A percentile compares a stretch with the other conserved stretches of the same genome.
These are phyloP conservation scores for Scortum barcoo DNA, from an alignment of 2,113 vertebrate species.

Conservation along the genomic window DNA sequence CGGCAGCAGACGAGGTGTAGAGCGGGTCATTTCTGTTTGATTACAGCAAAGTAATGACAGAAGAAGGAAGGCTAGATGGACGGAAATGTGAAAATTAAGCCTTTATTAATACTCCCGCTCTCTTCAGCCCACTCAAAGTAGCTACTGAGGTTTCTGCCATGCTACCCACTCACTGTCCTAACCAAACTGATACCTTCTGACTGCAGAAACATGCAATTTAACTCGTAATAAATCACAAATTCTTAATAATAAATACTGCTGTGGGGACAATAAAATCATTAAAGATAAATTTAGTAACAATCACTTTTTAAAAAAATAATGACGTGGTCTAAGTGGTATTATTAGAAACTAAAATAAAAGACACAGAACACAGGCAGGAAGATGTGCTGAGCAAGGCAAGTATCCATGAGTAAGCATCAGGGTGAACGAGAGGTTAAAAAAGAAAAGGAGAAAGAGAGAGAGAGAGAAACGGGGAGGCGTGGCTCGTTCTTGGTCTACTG, in stretches of 20 bases:
- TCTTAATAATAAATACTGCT: not conserved
- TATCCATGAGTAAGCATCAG: conserved; percentile 57
- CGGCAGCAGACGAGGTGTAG: conserved; percentile 75
- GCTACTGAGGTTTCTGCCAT: not conserved
- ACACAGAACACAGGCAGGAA: conserved; percentile 18
- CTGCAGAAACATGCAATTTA: not conserved
- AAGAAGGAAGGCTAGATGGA: not conserved
- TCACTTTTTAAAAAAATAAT: conserved; percentile 12
- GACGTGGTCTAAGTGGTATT: conserved; percentile 8
- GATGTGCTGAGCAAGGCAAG: conserved; percentile 57
- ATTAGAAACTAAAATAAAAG: conserved; percentile 51
- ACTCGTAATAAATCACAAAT: not conserved
- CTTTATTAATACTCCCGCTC: not conserved
- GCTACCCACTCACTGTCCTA: not conserved
- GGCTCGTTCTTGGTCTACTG: conserved; percentile 4
- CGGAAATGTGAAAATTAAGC: not conserved
- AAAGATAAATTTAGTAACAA: conserved; percentile 16
- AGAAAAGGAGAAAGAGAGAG: not conserved
- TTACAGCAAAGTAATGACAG: not conserved
- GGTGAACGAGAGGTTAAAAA: conserved; percentile 56
- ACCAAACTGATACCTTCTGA: not conserved
- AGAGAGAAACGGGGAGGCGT: not conserved
- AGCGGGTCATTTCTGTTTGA: not conserved
- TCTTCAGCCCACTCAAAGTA: not conserved
- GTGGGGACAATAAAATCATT: conserved; percentile 32